Evolutionary conservation across 2,888 invertebrate species (phyloP), one percentile per base, ranked within the genome.

Genomic region (Hyposoter dolosus): DNA sequence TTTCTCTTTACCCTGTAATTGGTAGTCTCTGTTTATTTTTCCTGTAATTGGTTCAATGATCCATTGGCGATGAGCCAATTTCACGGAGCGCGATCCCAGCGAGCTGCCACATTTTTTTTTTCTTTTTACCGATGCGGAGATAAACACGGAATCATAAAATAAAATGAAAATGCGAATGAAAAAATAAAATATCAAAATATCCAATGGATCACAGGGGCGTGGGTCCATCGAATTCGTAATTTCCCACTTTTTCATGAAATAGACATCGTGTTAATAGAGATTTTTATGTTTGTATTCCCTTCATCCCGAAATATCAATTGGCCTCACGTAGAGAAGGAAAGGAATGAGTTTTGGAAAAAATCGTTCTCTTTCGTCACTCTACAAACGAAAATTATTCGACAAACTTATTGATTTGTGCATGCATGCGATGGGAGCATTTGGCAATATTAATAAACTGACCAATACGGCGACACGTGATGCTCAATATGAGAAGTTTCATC

Each of bases 401-500:
- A 5, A 10, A 3, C 23, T 0, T 28, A 60, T 60, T 60, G 28
- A 28, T 28, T 28, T n/a, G n/a, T n/a, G n/a, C 1, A 15, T 28
- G 15, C 5, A n/a, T 28, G 6, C 3, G 28, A 60, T 56, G 60
- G 60, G 12, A 3, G 6, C 28, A 60, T 6, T 28, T 5, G 60
- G 15, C 28, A 28, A 28, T 23, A 60, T 28, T 28, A 28, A 60
- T 60, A 60, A 28, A 15, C 60, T 28, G 60, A 28, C 15, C 28
- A 28, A 28, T 28, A 15, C 15, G 28, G 10, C 28, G 12, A 63
- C 28, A 9, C 28, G 15, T n/a, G 63, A 3, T n/a, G 32, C 28
- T 72, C 19, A 40, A n/a, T 32, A 80, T 35, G 65, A 65, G 23
- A 63, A 19, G 23, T 28, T 79, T 79, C 35, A 47, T 63, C 56